Conservation (phyloP, 2,797 vertebrate species). For the Rhodeus uyekii region DNA sequence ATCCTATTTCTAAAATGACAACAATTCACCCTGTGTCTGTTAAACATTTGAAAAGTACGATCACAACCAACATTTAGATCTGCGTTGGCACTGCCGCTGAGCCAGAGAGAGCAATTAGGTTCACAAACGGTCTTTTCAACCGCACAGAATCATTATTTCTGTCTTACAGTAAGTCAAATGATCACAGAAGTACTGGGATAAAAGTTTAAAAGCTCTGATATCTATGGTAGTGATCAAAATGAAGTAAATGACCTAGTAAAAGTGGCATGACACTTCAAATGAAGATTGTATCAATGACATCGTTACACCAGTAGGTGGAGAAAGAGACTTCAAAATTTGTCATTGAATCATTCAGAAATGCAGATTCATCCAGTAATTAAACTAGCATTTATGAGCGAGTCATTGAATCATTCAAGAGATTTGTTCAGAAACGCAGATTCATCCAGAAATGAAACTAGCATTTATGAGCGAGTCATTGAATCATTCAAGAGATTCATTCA, state of each 20-base stretch:
- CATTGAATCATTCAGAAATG: background rate
- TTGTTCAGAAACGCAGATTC: too few species aligned
- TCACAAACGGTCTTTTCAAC: background rate
- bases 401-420: background rate
- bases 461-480: too few species aligned
- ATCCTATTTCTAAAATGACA: background rate
- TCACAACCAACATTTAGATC: background rate
- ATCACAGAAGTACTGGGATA: background rate
- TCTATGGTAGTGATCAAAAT: background rate
- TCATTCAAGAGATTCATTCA: too few species aligned
- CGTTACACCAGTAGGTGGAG: background rate
- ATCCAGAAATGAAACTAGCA: too few species aligned
- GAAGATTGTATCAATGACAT: background rate
- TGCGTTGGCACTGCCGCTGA: background rate
- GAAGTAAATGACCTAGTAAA: background rate
- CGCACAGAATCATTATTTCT: background rate
- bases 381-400: background rate
- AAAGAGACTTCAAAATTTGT: background rate
- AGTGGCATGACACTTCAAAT: background rate
- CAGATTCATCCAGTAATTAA: background rate
- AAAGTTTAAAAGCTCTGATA: background rate
- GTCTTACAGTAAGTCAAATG: background rate
- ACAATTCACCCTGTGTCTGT: background rate
- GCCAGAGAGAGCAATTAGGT: background rate
- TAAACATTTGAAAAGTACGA: background rate